Conservation (phyloP, 1,140 invertebrate species). For the Pachyrhynchus sulphureomaculatus region DNA sequence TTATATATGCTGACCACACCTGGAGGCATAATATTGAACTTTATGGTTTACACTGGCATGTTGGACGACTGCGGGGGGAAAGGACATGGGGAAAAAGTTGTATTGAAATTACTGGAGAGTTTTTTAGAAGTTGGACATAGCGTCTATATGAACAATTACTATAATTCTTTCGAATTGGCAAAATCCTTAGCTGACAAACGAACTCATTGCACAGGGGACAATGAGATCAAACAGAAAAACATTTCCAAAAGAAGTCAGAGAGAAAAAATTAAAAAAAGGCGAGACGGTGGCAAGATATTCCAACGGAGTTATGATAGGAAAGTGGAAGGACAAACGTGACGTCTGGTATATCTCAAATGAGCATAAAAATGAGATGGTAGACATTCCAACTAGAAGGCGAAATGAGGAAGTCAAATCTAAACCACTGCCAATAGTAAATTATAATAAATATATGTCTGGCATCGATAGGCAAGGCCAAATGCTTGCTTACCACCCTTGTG, state of each 20-base stretch:
- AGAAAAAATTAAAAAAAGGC: constrained; percentile 11
- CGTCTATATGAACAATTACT: no score
- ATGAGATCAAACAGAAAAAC: no score
- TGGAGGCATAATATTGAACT: not conserved
- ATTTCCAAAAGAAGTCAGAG: no score
- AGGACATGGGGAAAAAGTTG: no score
- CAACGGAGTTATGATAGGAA: constrained; percentile 33
- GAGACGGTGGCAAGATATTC: constrained; percentile 40
- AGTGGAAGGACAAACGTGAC: constrained; percentile 48
- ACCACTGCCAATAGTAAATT: constrained; percentile 39
- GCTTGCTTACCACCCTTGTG: constrained; percentile 41
- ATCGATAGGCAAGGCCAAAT: constrained; percentile 44
- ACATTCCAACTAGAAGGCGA: not conserved
- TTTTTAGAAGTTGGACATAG: no score
- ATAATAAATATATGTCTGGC: constrained; percentile 43
- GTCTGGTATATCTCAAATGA: constrained; percentile 45
- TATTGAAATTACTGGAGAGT: no score
- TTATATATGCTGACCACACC: not conserved
- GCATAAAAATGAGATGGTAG: constrained; percentile 35
- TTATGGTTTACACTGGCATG: no score
- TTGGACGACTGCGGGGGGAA: no score
- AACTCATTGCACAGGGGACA: no score
- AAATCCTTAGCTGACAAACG: no score
- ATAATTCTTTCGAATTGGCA: no score
- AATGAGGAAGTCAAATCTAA: constrained; percentile 32